phyloP scores from a whole-genome alignment of 1,140 invertebrate species.

The Drosophila nebulosa region DNA sequence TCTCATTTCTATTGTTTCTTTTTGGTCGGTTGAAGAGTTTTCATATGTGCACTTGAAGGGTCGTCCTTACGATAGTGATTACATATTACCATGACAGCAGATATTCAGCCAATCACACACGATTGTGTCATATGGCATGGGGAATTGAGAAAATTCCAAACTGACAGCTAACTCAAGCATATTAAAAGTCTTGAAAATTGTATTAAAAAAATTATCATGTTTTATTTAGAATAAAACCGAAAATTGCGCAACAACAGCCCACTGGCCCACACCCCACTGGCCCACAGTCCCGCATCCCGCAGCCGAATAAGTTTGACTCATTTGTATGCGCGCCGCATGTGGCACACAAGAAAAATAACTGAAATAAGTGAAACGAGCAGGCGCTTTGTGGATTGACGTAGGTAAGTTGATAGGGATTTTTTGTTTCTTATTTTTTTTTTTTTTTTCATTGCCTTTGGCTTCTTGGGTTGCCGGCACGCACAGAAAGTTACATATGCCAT shows the following conservation, averaged over 20 bases:
- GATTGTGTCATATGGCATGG: conserved; percentile 45
- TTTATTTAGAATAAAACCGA: conserved; percentile 59
- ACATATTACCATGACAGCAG: conserved; percentile 67
- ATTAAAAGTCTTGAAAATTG: conserved; percentile 44
- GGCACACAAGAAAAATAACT: conserved; percentile 58
- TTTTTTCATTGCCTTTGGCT: not conserved
- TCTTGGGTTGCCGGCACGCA: conserved; percentile 43
- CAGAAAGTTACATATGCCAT: conserved; percentile 44
- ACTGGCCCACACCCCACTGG: too few relatives aligned
- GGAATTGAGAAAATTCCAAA: conserved; percentile 14
- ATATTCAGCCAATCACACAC: not conserved
- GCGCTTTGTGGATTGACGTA: conserved; percentile 5
- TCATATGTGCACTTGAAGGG: conserved; percentile 32
- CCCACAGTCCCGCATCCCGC: not conserved
- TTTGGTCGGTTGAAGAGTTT: too few relatives aligned
- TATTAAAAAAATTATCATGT: conserved; percentile 65
- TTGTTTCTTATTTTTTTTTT: conserved; percentile 18
- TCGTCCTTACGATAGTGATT: conserved; percentile 60
- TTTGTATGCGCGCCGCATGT: conserved; percentile 64
- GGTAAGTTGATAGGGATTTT: conserved; percentile 26
- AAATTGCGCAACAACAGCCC: conserved; percentile 29
- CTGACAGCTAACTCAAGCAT: conserved; percentile 40
- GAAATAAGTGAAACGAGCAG: conserved; percentile 59
- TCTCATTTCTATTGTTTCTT: conserved; percentile 9
- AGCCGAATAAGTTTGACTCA: conserved; percentile 25